Evolutionary conservation across 1,140 invertebrate species (phyloP), one percentile per base, ranked within the genome.

Genomic region (Philaenus spumarius): DNA sequence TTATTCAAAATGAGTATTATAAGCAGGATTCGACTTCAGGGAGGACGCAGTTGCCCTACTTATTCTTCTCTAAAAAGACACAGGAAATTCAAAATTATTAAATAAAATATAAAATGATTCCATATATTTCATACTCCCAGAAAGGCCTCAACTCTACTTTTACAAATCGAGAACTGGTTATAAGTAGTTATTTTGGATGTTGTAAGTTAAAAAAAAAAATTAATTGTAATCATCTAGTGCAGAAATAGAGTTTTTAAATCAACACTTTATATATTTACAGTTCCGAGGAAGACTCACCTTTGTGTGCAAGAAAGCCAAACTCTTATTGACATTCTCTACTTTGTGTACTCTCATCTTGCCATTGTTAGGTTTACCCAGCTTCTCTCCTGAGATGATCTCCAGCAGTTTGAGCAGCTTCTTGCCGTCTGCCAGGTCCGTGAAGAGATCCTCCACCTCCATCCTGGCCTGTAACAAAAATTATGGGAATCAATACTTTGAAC

Each of bases 281-380:
- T 19, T 45, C 17, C 7, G 7, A 51, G 24, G 12, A 15, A 12
- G 23, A 66, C 72, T 77, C 75, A 95, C 95, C 87, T 97, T 69
- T 47, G 94, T 97, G 72, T 97, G 94, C 46, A 99, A 80, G 77
- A 99, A 99, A 62, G 93, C 93, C 64, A 99, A 78, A 69, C 92
- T 95, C 77, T 96, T 97, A 78, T 98, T 99, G 64, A 99, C 91
- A 77, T 99, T 99, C 78, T 99, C 97, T 39, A 99, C 93, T 80
- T 98, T 98, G 77, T 99, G 97, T 22, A 99, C 96, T 66, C 96
- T 79, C 90, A 99, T 96, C 60, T 89, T 84, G 19, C 96, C 97
- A 72, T 88, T 91, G 79, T 98, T 99, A 56, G 96, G 95, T 66
- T 95, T 89, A 35, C 93, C 95, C 62, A 99, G 79, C 70, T 95